Evolutionary conservation across 2,888 invertebrate species (phyloP), one percentile per base, ranked within the genome.

Genomic region (Tachina lurida): DNA sequence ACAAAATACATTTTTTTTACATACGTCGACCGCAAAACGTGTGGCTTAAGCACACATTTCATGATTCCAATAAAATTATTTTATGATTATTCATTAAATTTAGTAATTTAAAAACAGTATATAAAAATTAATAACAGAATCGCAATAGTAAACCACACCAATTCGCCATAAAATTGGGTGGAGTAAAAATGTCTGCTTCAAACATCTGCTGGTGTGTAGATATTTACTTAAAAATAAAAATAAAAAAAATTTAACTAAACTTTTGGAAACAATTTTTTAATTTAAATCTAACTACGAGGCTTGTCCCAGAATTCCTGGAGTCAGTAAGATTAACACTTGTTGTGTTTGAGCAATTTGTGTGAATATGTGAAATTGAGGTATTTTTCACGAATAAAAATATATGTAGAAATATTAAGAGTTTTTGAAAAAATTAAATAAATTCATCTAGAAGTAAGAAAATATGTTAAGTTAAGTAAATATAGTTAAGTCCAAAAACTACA

Each of bases 101-200:
- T 31, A 31, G 31, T 31, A 31, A 43, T 2, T 43, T 47, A 31
- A 12, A 56, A 41, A 47, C 56, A 62, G 13, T 56, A 17, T 10
- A 62, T 54, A 63, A 71, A 68, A 77, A 68, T 73, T 56, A 75
- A 45, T 22, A 70, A 67, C 12, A 56, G 45, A 81, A 67, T 22
- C 19, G 39, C 54, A 45, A 52, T 43, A 78, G 43, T 31, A 17
- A 22, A 47, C 63, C 22, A 65, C 70, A 82, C 71, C 76, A 63
- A 76, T 63, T 63, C 17, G 19, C 65, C 56, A 65, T 60, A 58
- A 71, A 83, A 65, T 65, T 71, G 82, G 82, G 77, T 83, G 82
- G 76, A 83, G 77, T 65, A 71, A 60, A n/a, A 31, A 65, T 77
- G 77, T 77, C 41, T 39, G 39, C 31, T 67, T 52, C 31, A 17